These are phyloP conservation scores for Ethmia dodecea DNA, from an alignment of 2,888 invertebrate species.

Conservation along the genomic window DNA sequence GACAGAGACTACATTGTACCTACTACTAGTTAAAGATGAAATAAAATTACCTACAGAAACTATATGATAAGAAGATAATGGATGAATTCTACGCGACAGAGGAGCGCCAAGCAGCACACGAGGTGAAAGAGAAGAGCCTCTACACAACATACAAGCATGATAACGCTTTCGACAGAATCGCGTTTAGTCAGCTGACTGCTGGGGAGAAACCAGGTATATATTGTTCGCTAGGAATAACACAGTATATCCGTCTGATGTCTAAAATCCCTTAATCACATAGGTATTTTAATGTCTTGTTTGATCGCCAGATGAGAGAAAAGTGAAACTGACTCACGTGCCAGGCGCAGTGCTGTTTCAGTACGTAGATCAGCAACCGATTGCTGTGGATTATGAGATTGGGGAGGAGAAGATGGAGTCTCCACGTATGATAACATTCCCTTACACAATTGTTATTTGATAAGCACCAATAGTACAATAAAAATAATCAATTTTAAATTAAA, in stretches of 20 bases:
- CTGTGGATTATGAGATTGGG: slow-evolving; percentile 53
- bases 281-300: no score
- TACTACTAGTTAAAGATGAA: no score
- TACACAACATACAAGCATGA: slow-evolving; percentile 49
- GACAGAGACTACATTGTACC: no score
- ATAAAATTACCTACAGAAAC: slow-evolving; percentile 55
- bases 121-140: slow-evolving; percentile 30
- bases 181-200: slow-evolving; percentile 56
- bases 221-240: no score
- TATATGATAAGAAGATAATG: slow-evolving; percentile 55
- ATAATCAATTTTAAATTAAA: neutral
- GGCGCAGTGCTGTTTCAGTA: slow-evolving; percentile 52
- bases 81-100: slow-evolving; percentile 46
- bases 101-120: slow-evolving; percentile 36
- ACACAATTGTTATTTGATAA: neutral
- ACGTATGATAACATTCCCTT: neutral
- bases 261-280: no score
- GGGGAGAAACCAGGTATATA: slow-evolving; percentile 49
- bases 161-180: slow-evolving; percentile 56
- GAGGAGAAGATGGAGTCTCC: slow-evolving; percentile 50
- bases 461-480: neutral
- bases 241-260: no score
- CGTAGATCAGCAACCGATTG: slow-evolving; percentile 34
- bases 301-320: slow-evolving; percentile 50
- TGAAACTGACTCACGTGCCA: slow-evolving; percentile 50